Conservation (phyloP, 2,797 vertebrate genomes). For the Acomys russatus region DNA sequence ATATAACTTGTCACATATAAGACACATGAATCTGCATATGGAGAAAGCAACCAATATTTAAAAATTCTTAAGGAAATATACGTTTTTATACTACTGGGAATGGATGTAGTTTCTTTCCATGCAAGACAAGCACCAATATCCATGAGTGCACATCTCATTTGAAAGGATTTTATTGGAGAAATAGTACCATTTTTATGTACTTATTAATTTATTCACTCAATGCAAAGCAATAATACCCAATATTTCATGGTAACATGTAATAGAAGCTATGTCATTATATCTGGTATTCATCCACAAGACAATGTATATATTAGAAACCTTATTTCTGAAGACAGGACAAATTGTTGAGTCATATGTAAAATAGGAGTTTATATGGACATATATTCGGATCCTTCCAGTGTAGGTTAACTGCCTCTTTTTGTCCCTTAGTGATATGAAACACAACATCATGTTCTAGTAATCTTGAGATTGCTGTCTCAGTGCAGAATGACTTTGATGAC, state of each 20-base stretch:
- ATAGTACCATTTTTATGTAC: neutral
- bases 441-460: neutral
- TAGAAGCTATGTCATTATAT: neutral
- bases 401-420: neutral
- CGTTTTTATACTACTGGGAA: neutral
- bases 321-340: neutral
- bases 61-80: neutral
- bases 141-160: neutral
- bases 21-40: neutral
- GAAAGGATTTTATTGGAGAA: neutral
- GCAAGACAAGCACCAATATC: neutral
- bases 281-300: neutral
- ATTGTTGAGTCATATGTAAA: neutral
- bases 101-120: neutral
- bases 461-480: neutral
- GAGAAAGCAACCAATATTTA: neutral
- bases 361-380: neutral
- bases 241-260: neutral
- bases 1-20: neutral
- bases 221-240: neutral
- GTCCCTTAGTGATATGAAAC: neutral
- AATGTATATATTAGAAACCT: neutral
- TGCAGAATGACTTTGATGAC: neutral
- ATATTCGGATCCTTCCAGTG: accelerated
- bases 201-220: neutral